Percentiles rank a stretch among this genome's conserved stretches.
Evolutionary conservation across 2,113 vertebrate genomes (phyloP).

Genomic region (Aplodontia rufa): DNA sequence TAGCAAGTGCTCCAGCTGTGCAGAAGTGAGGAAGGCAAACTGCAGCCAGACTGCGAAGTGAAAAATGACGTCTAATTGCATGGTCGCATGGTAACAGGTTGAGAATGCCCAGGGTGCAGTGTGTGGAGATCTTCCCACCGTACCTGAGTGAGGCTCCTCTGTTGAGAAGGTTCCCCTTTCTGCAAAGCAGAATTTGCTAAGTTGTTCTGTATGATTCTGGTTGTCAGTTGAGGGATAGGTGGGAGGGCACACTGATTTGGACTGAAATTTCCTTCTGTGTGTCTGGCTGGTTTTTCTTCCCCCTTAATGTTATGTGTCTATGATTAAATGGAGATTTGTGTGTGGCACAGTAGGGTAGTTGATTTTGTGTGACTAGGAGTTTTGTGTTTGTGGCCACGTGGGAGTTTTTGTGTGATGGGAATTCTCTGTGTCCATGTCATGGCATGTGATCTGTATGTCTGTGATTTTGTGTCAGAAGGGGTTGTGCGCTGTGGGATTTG

Average conservation of each 20-base stretch:
- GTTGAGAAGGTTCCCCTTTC: background rate
- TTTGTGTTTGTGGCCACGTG: background rate
- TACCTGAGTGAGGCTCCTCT: too few relatives aligned
- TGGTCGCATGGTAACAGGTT: background rate
- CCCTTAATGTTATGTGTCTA: background rate
- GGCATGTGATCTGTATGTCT: too few relatives aligned
- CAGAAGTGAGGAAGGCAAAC: background rate
- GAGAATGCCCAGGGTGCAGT: too few relatives aligned
- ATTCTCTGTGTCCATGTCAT: too few relatives aligned
- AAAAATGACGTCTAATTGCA: background rate
- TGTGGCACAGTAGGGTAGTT: background rate
- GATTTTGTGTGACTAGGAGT: background rate
- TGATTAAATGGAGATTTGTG: background rate
- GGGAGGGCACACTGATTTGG: background rate
- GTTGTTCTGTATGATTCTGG: background rate
- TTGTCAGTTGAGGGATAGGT: too few relatives aligned
- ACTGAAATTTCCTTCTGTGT: background rate
- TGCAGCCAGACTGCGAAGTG: background rate
- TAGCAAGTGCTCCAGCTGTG: background rate
- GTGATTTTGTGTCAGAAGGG: background rate
- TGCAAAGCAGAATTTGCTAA: background rate
- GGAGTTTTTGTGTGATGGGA: background rate
- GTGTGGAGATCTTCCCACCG: too few relatives aligned
- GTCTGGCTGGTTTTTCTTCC: too few relatives aligned
- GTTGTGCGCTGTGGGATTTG: background rate